Percentiles rank a stretch among this genome's conserved stretches.
Conservation (phyloP, 2,797 vertebrate genomes). For the Rhincodon typus region DNA sequence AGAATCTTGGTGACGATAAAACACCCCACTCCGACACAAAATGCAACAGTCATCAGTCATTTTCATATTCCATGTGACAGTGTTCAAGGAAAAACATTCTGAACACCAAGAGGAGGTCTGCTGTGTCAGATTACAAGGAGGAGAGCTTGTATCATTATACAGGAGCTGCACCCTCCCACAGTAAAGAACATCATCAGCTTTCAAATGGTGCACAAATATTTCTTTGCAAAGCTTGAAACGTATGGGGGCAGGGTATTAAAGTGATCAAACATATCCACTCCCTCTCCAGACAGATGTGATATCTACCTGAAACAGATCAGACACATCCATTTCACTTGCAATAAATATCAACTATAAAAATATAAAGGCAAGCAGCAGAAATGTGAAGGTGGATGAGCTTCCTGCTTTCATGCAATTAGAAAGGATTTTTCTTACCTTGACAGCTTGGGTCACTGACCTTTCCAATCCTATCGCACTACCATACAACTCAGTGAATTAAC, state of each 20-base stretch:
- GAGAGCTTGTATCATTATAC: not conserved
- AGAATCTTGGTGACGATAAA: not conserved
- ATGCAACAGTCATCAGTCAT: not conserved
- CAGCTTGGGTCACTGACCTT: not conserved
- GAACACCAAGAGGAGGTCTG: not conserved
- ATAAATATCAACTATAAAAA: no score
- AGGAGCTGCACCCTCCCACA: not conserved
- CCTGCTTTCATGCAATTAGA: not conserved
- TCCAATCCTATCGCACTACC: not conserved
- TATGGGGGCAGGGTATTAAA: slow-evolving; percentile 40
- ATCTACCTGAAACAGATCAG: not conserved
- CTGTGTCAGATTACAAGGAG: not conserved
- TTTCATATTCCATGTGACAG: not conserved
- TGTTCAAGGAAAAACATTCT: not conserved
- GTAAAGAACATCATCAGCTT: not conserved
- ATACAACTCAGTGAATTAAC: not conserved
- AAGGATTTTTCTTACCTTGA: not conserved
- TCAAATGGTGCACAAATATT: not conserved
- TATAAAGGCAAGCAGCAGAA: not conserved
- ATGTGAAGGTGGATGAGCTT: not conserved
- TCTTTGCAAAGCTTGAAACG: not conserved
- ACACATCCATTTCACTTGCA: not conserved
- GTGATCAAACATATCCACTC: not conserved
- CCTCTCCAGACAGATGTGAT: not conserved
- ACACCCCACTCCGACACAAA: not conserved